Evolutionary conservation across 2,888 invertebrate species (phyloP), one percentile per base, ranked within the genome.

Genomic region (Tipula lateralis): DNA sequence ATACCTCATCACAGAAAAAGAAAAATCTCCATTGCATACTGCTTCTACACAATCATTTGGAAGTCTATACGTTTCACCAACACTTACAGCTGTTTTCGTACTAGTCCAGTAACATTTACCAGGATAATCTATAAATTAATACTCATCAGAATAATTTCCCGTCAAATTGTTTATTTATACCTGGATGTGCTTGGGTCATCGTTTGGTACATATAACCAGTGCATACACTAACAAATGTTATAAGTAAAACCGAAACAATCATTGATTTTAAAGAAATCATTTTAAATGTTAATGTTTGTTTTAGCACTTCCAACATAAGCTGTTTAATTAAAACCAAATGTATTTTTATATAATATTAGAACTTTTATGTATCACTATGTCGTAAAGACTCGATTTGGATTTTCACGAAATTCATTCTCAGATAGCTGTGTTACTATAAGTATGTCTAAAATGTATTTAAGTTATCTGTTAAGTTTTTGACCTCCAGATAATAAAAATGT

Each of bases 111-210:
- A 82, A 82, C 82, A 82, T 82, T 82, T 82, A 32, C 30, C 82
- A 13, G 32, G 82, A 82, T 82, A 30, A 30, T 82, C 82, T 82
- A 82, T 29, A 82, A 82, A 50, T 50, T 50, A 9, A 50, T 39
- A 13, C 9, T 39, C 39, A 13, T 0, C 32, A 32, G 5, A 13
- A 44, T 24, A 9, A 66, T 6, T 66, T 24, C 24, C 6, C n/a
- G 24, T 7, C 5, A 24, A 66, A 9, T 24, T 24, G 19, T 66
- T 66, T 66, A 0, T 1, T 66, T 66, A 66, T 66, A 66, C 66
- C 66, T 66, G 24, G 66, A 66, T 66, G 66, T 0, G 66, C 12
- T 66, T 66, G 66, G 7, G 66, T 24, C 66, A 66, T 66, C 12
- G 66, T 66, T 66, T 9, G 24, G 9, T 66, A 66, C 12, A 24